Base-by-base conservation (phyloP, 2,113 vertebrate species). In the Macrotus californicus region DNA sequence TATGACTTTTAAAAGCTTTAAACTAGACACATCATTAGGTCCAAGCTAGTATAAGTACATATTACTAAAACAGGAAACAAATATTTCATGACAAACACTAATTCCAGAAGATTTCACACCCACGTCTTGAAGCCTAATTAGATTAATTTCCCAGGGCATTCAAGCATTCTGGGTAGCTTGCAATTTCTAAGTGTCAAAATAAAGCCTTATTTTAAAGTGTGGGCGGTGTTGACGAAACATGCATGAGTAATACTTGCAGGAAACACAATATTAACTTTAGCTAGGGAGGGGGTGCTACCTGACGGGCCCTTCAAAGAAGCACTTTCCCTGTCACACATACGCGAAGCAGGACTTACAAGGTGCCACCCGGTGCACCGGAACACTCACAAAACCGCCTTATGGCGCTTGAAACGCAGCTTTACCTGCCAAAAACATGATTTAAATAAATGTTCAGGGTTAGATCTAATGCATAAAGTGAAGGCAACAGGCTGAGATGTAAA, bases 151-250 rank as follows among this genome's bases (percentile, higher is more conserved):
- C 94, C 39, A 39, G 46, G 76, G 89, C 89, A 94, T 85, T 91
- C 88, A 73, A 24, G 70, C 88, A 87, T 83, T 93, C 88, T 86
- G 11, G 73, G 87, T 79, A 93, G 96, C 79, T 77, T 82, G 70
- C 93, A 91, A 69, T 94, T 95, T 96, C 90, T 95, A 70, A 93
- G 91, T 86, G 88, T 95, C 94, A 96, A 91, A 95, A 96, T 97
- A 93, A 97, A 97, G 94, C 92, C 96, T 96, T 84, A 61, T 88
- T 96, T 96, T 94, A 75, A 94, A 96, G 96, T 39, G 95, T 80
- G 95, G 95, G 93, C 34, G 92, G 93, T 94, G 90, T 66, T 92
- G 84, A 76, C 79, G 76, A 97, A 96, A 96, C 19, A 81, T 59
- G 85, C 0, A 0, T 0, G 7, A 97, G 84, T 41, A 84, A 82